Evolutionary conservation across 1,140 invertebrate species (phyloP).

Genomic region (Bradynema listronoti): DNA sequence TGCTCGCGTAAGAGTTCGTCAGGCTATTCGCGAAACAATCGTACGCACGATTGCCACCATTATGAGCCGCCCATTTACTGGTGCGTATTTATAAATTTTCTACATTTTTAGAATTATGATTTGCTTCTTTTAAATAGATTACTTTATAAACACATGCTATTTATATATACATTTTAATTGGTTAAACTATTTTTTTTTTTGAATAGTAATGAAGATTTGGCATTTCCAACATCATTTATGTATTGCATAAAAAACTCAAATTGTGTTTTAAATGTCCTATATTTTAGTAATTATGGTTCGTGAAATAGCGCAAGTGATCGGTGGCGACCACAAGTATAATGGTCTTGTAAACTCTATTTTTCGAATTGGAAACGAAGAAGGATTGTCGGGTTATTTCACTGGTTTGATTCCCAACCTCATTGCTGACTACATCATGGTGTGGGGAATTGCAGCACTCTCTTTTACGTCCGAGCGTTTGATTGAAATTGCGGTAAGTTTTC

Average conservation of each 20-base stretch:
- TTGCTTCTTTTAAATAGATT: too few relatives aligned
- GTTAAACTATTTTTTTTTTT: background rate
- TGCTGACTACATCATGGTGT: conserved; percentile 41
- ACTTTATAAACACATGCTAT: too few relatives aligned
- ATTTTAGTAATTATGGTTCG: conserved; percentile 52
- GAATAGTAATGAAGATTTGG: too few relatives aligned
- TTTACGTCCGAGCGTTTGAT: conserved; percentile 40
- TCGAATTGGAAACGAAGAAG: conserved; percentile 48
- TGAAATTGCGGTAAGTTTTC: conserved; percentile 4
- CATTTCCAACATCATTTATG: too few relatives aligned
- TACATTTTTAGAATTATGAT: too few relatives aligned
- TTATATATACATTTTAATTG: too few relatives aligned
- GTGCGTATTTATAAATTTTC: too few relatives aligned
- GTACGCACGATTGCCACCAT: conserved; percentile 27
- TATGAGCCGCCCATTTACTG: conserved; percentile 33
- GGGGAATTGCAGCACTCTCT: conserved; percentile 25
- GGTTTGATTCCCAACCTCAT: conserved; percentile 50
- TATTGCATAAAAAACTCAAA: too few relatives aligned
- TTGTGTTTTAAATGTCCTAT: too few relatives aligned
- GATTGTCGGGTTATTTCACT: conserved; percentile 45
- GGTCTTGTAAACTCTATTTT: conserved; percentile 22
- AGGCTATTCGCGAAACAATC: conserved; percentile 41
- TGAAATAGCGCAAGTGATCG: conserved; percentile 54
- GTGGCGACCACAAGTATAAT: conserved; percentile 46
- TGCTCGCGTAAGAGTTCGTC: conserved; percentile 35